Base-by-base conservation (phyloP, 2,888 invertebrate species). In the Physocephala rufipes region DNA sequence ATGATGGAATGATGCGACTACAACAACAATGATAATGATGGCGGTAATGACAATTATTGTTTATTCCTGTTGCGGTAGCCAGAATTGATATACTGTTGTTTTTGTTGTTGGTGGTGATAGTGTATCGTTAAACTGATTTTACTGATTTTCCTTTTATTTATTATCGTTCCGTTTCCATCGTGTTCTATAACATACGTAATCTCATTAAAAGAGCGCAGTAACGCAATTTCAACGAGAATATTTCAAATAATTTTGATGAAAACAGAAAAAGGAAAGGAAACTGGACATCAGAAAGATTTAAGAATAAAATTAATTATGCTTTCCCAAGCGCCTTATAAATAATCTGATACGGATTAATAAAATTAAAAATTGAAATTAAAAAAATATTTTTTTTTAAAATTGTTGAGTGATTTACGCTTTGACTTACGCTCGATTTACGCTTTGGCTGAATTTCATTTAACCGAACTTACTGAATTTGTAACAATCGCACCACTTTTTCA, bases 71-170 rank as follows among this genome's bases (percentile, higher is more conserved):
- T 58, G 58, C 28, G 36, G 36, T 36, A 36, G 36, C 36, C 36
- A 36, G 51, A n/a, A 19, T 16, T 51, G 53, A n/a, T 15, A 7
- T 49, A 28, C 49, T 47, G 16, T 49, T 24, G 64, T 47, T 49
- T 2, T 53, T 53, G n/a, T 53, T 53, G 49, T 43, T 62, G 61
- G 13, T 61, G 61, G n/a, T 30, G 26, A 16, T 61, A 16, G 24
- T 61, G 61, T n/a, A n/a, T 24, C 30, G 61, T 51, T 64, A 28
- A 28, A 9, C 16, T 49, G 15, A 16, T 58, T 58, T 15, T 7
- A 36, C 26, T 58, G 36, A 2, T 21, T 43, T 30, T 45, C 26
- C 1, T 19, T 55, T 55, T 26, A 26, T 64, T 12, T 53, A 43
- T 65, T 7, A 9, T 51, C 36, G 63, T 47, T 63, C 24, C 45